phyloP scores from a whole-genome alignment of 2,888 invertebrate species.

The Cordilura impudica region DNA sequence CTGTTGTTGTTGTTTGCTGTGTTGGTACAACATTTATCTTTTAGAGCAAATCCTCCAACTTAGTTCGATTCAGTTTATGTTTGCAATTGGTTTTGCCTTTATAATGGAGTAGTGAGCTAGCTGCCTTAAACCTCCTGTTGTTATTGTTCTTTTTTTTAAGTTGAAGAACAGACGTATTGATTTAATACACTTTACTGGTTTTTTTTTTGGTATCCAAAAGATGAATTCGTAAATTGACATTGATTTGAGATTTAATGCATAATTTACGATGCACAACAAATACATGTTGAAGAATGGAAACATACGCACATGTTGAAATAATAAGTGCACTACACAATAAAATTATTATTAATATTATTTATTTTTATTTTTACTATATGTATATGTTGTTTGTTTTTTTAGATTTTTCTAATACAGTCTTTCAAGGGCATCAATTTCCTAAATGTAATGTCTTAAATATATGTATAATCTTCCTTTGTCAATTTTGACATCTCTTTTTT shows the following conservation, averaged over 20 bases:
- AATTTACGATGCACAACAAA: conserved; percentile 50
- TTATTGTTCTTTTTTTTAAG: conserved; percentile 25
- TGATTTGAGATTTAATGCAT: conserved; percentile 61
- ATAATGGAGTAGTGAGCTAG: conserved; percentile 19
- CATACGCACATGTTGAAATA: background rate
- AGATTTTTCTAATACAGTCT: too few species aligned
- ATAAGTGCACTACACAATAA: too few species aligned
- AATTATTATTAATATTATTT: too few species aligned
- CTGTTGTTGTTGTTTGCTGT: background rate
- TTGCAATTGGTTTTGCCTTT: conserved; percentile 5
- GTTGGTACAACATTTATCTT: conserved; percentile 18
- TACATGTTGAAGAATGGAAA: conserved; percentile 7
- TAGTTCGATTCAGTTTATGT: conserved; percentile 32
- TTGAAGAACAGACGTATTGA: conserved; percentile 20
- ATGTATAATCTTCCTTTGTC: too few species aligned
- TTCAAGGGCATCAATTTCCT: too few species aligned
- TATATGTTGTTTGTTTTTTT: too few species aligned
- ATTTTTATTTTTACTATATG: too few species aligned
- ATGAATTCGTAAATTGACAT: conserved; percentile 61
- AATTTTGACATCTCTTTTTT: too few species aligned
- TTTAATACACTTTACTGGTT: conserved; percentile 23
- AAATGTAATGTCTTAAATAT: too few species aligned
- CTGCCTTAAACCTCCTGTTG: conserved; percentile 39
- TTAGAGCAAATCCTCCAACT: conserved; percentile 33
- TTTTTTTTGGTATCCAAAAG: conserved; percentile 39